Percentiles rank a stretch among this genome's conserved stretches.
Evolutionary conservation across 2,888 invertebrate species (phyloP).

Genomic region (Parnassius apollo): DNA sequence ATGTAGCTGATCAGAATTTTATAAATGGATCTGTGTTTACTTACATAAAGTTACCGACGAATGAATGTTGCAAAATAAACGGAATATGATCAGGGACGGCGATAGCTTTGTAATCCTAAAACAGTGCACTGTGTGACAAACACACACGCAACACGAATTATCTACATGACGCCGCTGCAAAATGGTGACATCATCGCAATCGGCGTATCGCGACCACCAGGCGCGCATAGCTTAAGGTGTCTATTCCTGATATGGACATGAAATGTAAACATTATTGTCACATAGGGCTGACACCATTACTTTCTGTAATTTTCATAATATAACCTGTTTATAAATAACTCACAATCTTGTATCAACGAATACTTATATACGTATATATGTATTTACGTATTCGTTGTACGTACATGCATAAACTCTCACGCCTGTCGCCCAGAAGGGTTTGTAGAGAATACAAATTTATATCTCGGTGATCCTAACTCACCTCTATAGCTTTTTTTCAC

Average conservation of each 20-base stretch:
- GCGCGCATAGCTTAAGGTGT: slow-evolving; percentile 57
- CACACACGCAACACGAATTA: slow-evolving; percentile 9
- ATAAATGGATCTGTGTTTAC: slow-evolving; percentile 17
- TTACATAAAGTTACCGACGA: slow-evolving; percentile 26
- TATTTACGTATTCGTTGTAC: no score
- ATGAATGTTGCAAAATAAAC: slow-evolving; percentile 29
- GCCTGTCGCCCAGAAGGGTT: no score
- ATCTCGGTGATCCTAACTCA: no score
- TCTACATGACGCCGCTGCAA: slow-evolving; percentile 33
- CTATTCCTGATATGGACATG: slow-evolving; percentile 51
- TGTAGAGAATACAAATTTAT: no score
- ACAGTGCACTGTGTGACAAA: slow-evolving; percentile 9
- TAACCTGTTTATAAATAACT: neutral
- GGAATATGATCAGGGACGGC: slow-evolving; percentile 35
- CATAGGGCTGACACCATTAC: slow-evolving; percentile 33
- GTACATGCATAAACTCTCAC: no score
- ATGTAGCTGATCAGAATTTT: slow-evolving; percentile 12
- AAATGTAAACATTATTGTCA: slow-evolving; percentile 52
- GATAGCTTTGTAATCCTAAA: slow-evolving; percentile 36
- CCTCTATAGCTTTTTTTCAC: no score
- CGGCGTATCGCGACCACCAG: slow-evolving; percentile 62
- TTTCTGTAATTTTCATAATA: neutral
- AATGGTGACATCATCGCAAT: slow-evolving; percentile 63
- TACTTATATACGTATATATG: no score
- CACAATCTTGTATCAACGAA: no score